Conservation (phyloP, 2,113 vertebrate genomes). For the Physeter macrocephalus region DNA sequence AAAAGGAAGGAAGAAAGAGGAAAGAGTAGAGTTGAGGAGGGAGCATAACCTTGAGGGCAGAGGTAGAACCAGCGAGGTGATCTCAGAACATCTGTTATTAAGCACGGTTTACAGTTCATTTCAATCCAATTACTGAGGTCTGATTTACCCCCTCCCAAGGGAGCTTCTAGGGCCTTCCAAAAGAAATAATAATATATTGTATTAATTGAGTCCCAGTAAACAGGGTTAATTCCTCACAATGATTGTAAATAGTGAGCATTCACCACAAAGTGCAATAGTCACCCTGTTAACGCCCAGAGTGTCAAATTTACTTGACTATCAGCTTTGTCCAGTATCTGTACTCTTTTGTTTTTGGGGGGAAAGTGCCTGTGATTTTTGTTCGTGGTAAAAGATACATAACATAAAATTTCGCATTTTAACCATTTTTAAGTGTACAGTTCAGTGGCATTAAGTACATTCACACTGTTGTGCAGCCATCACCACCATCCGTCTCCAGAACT, state of each 20-base stretch:
- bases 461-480: neutral
- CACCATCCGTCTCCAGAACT: neutral
- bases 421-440: neutral
- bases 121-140: slow-evolving; percentile 71
- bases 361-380: neutral
- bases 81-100: slow-evolving; percentile 63
- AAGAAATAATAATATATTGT: slow-evolving; percentile 74
- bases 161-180: slow-evolving; percentile 70
- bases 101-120: slow-evolving; percentile 69
- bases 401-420: neutral
- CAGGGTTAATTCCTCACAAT: slow-evolving; percentile 65
- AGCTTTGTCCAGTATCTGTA: neutral
- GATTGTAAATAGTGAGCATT: slow-evolving; percentile 53
- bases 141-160: slow-evolving; percentile 66
- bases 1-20: neutral
- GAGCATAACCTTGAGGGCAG: neutral
- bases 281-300: slow-evolving; percentile 14
- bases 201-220: slow-evolving; percentile 74
- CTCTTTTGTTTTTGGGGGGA: neutral
- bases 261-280: slow-evolving; percentile 46
- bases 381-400: neutral
- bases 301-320: neutral
- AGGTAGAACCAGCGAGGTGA: neutral
- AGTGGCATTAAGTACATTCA: neutral
- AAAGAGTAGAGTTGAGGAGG: neutral